Evolutionary conservation across 2,797 vertebrate species (phyloP).

Genomic region (Thalassophryne amazonica): DNA sequence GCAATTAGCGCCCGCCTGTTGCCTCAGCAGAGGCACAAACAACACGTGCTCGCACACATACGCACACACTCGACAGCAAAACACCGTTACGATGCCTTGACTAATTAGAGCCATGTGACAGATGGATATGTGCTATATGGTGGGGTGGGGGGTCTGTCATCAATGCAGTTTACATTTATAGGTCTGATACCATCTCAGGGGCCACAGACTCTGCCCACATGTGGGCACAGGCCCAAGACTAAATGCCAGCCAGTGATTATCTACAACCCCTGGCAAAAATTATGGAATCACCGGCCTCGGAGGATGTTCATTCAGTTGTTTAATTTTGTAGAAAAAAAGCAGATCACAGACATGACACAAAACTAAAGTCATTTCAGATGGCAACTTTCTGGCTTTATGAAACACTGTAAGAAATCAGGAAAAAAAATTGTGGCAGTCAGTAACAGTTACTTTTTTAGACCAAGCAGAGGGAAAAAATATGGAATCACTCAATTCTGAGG

Average conservation of each 20-base stretch:
- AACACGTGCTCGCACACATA: not conserved
- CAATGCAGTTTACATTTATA: conserved; percentile 49
- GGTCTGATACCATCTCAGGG: conserved; percentile 21
- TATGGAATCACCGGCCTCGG: not conserved
- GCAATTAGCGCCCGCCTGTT: conserved; percentile 62
- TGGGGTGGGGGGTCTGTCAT: conserved; percentile 51
- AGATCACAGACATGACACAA: too few species aligned
- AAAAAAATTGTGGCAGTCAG: too few species aligned
- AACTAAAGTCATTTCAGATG: too few species aligned
- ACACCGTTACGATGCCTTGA: conserved; percentile 48
- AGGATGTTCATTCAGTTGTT: too few species aligned
- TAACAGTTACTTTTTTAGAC: too few species aligned
- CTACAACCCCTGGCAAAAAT: conserved; percentile 13
- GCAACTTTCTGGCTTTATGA: too few species aligned
- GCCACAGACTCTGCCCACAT: conserved; percentile 19
- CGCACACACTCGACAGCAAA: conserved; percentile 17
- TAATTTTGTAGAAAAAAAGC: too few species aligned
- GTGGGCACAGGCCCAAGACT: conserved; percentile 25
- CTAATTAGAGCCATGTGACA: conserved; percentile 65
- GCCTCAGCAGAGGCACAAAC: conserved; percentile 41
- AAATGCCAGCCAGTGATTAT: conserved; percentile 31
- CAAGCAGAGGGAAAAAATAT: too few species aligned
- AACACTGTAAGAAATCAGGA: too few species aligned
- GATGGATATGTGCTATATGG: conserved; percentile 30
- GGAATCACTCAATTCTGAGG: too few species aligned